Conservation (phyloP, 2,888 invertebrate species). For the Campoplex nolae region DNA sequence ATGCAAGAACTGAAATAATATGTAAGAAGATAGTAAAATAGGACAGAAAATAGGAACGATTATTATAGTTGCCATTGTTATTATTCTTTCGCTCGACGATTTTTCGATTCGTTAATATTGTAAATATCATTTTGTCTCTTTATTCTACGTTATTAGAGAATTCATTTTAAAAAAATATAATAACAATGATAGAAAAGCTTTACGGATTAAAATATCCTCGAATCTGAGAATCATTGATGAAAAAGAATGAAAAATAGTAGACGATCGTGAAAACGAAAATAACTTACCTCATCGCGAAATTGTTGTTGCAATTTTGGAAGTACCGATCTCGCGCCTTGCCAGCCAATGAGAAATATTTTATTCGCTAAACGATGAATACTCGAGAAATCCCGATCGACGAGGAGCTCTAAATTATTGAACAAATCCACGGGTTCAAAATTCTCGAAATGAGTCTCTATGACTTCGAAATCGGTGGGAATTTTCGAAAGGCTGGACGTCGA, state of each 20-base stretch:
- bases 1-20: constrained; percentile 56
- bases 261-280: background rate
- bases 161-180: background rate
- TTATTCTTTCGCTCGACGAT: background rate
- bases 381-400: constrained; percentile 60
- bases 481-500: background rate
- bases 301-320: constrained; percentile 54
- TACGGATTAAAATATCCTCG: background rate
- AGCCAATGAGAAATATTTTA: constrained; percentile 61
- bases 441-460: constrained; percentile 34
- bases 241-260: background rate
- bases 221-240: background rate
- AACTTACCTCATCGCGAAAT: constrained; percentile 56
- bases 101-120: background rate
- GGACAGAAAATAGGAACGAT: background rate
- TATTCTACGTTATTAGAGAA: too few species aligned
- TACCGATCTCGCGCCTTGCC: constrained; percentile 51
- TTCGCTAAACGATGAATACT: constrained; percentile 52
- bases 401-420: constrained; percentile 52
- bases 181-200: background rate
- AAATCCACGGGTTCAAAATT: constrained; percentile 57
- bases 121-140: background rate
- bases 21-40: background rate
- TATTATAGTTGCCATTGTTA: background rate
- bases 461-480: constrained; percentile 18